Evolutionary conservation across 2,113 vertebrate species (phyloP).

Genomic region (Peromyscus maniculatus): DNA sequence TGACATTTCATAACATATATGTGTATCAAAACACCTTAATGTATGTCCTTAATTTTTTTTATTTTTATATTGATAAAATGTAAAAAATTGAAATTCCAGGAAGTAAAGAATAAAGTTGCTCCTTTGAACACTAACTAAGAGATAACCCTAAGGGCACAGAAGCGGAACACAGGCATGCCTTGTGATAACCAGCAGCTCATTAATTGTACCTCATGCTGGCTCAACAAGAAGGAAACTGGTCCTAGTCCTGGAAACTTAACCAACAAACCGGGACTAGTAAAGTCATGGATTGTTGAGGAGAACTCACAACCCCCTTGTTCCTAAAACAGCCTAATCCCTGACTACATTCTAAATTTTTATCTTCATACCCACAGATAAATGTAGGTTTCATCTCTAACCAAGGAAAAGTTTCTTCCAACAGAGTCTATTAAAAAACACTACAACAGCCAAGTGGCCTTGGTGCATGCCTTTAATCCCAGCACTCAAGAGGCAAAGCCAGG

Average conservation of each 20-base stretch:
- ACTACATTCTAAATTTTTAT: background rate
- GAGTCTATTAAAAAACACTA: background rate
- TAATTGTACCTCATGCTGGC: background rate
- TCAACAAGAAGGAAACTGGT: too few relatives aligned
- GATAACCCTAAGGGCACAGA: background rate
- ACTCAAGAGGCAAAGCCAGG: too few relatives aligned
- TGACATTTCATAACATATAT: background rate
- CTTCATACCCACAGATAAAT: background rate
- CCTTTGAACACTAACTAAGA: background rate
- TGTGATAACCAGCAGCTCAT: background rate
- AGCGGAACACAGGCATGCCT: background rate
- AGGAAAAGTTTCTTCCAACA: background rate
- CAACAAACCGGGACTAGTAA: background rate
- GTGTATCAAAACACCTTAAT: background rate
- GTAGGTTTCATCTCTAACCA: too few relatives aligned
- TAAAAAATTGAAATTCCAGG: background rate
- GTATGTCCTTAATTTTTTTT: background rate
- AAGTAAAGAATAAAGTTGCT: background rate
- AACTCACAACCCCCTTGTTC: background rate
- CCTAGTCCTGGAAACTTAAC: background rate
- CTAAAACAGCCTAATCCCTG: background rate
- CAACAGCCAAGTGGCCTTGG: too few relatives aligned
- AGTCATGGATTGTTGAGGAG: background rate
- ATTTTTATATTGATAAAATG: background rate
- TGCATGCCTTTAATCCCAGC: too few relatives aligned